Base-by-base conservation (phyloP, 1,140 invertebrate genomes). In the Sesamia nonagrioides region DNA sequence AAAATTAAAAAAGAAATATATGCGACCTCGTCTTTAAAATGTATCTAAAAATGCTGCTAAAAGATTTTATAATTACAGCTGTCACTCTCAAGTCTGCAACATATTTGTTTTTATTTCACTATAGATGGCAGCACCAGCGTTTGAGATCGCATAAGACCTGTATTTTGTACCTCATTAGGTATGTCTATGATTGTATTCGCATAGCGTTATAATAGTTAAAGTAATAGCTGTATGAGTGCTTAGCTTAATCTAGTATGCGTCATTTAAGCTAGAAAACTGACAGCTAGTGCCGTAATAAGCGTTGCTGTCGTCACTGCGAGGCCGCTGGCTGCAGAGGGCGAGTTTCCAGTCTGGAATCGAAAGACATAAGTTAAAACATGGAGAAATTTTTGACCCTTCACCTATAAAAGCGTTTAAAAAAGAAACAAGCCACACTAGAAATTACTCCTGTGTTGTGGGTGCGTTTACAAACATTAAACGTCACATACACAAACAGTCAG, bases 121-220 rank as follows among this genome's bases (percentile, higher is more conserved):
- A 48, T 27, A 69, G 66, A 68, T 68, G 63, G 66, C 66, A 69
- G 66, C 66, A 69, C 66, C 21, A 50, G 66, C 37, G 61, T 13
- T 21, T 48, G 21, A 27, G 40, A 48, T 48, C 13, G 66, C 11
- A 27, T 69, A 5, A 13, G 18, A 69, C 21, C 66, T 69, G 42
- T 33, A 15, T 27, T 48, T 66, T 66, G 61, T 66, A 66, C 61
- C 61, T 66, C 35, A 13, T 40, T 66, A 66, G 37, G 61, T 66
- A 37, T 66, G 18, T 18, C 48, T 2, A 45, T 68, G 40, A 48
- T 45, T 48, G 9, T 37, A 37, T 61, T 35, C 15, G 60, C 60
- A n/a, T 48, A 48, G 18, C 66, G 42, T 69, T 33, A 6, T 40
- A 17, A 7, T 63, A 66, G 50, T 69, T 69, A 69, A 50, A 63